A percentile compares a stretch with the other conserved stretches of the same genome.
These are phyloP conservation scores for Perodicticus potto DNA, from an alignment of 2,797 vertebrate genomes.

Conservation along the genomic window DNA sequence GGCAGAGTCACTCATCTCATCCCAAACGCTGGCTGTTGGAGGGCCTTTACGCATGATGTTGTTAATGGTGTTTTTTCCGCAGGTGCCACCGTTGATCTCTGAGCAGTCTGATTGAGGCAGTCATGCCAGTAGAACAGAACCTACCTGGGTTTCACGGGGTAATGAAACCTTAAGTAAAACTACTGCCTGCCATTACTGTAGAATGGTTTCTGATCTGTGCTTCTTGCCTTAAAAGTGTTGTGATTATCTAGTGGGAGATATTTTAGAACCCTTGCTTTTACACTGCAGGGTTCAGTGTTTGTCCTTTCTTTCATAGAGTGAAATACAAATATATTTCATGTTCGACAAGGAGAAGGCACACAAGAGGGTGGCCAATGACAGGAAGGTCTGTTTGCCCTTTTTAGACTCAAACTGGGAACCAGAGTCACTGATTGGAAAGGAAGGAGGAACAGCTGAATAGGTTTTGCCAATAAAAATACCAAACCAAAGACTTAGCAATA, in stretches of 20 bases:
- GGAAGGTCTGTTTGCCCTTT: slow-evolving; percentile 77
- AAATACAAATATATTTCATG: not conserved
- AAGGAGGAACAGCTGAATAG: slow-evolving; percentile 69
- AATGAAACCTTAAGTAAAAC: slow-evolving; percentile 45
- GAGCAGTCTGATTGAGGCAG: not conserved
- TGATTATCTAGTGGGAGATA: slow-evolving; percentile 3
- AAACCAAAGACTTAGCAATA: slow-evolving; percentile 58
- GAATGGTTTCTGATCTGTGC: slow-evolving; percentile 41
- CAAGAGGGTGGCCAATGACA: slow-evolving; percentile 27
- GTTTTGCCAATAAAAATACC: slow-evolving; percentile 67
- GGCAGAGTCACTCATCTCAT: not conserved
- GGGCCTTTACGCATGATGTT: not conserved
- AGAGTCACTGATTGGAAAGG: slow-evolving; percentile 80
- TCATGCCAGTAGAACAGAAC: not conserved
- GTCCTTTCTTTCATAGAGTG: slow-evolving; percentile 24
- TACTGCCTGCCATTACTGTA: slow-evolving; percentile 34
- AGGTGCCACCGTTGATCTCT: not conserved
- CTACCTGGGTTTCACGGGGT: slow-evolving; percentile 33
- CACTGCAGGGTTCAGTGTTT: slow-evolving; percentile 15
- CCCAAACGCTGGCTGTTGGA: not conserved
- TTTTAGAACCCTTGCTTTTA: slow-evolving; percentile 52
- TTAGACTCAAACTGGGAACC: slow-evolving; percentile 76
- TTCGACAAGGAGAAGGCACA: slow-evolving; percentile 59
- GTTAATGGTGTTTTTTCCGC: not conserved
- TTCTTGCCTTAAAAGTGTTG: slow-evolving; percentile 52